These are phyloP conservation scores for Campoletis sonorensis DNA, from an alignment of 1,140 invertebrate genomes.

Conservation along the genomic window DNA sequence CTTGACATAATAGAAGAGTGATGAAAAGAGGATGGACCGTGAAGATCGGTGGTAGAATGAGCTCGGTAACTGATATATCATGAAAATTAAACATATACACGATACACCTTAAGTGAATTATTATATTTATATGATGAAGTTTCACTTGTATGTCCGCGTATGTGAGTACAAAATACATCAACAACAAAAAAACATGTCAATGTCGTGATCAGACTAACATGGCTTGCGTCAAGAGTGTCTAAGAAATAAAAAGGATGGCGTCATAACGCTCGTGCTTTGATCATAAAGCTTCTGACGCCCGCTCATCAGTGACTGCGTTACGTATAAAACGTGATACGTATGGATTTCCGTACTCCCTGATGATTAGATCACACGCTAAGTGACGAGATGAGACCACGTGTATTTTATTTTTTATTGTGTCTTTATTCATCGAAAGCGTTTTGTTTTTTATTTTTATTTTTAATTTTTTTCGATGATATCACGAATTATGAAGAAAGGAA, in stretches of 20 bases:
- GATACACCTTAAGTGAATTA: constrained; percentile 9
- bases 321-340: background rate
- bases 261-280: constrained; percentile 20
- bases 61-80: constrained; percentile 6
- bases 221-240: background rate
- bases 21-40: constrained; percentile 23
- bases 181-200: constrained; percentile 39
- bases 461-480: background rate
- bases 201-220: constrained; percentile 4
- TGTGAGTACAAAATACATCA: background rate
- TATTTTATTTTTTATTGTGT: background rate
- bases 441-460: background rate
- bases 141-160: background rate
- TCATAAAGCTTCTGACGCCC: background rate
- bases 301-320: background rate
- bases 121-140: background rate
- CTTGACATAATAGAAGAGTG: constrained; percentile 41
- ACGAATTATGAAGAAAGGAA: too few species aligned
- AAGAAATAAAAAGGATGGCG: background rate
- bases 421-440: background rate
- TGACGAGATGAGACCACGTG: background rate
- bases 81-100: background rate
- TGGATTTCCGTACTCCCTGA: constrained; percentile 4
- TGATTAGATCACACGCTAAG: background rate
- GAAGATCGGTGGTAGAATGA: background rate